Percentiles rank a stretch among this genome's conserved stretches.
These are phyloP conservation scores for Drosophila kambysellisi DNA, from an alignment of 2,888 invertebrate species.

Conservation along the genomic window DNA sequence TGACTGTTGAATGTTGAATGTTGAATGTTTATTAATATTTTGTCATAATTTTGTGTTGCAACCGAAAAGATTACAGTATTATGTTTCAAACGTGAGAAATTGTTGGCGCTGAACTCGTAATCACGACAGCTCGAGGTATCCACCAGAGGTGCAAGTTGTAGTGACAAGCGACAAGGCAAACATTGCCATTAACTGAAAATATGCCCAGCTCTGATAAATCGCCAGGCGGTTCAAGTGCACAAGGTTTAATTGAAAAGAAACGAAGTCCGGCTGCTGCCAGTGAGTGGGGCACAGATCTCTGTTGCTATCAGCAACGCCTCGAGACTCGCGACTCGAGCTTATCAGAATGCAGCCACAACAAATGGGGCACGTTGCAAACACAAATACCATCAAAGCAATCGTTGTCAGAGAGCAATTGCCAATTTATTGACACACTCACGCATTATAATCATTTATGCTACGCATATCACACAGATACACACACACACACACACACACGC, in stretches of 20 bases:
- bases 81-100: slow-evolving; percentile 73
- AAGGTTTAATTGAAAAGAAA: slow-evolving; percentile 63
- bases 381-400: slow-evolving; percentile 15
- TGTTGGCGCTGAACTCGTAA: slow-evolving; percentile 57
- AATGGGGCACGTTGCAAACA: slow-evolving; percentile 37
- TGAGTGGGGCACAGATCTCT: not conserved
- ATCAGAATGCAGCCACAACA: slow-evolving; percentile 40
- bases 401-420: slow-evolving; percentile 43
- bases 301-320: slow-evolving; percentile 34
- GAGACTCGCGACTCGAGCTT: slow-evolving; percentile 22
- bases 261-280: slow-evolving; percentile 5
- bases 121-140: slow-evolving; percentile 49
- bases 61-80: slow-evolving; percentile 59
- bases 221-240: slow-evolving; percentile 71
- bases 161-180: slow-evolving; percentile 58
- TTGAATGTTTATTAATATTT: slow-evolving; percentile 75
- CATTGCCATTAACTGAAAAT: slow-evolving; percentile 27
- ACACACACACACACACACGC: slow-evolving; percentile 24
- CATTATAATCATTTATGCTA: slow-evolving; percentile 77
- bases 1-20: slow-evolving; percentile 27
- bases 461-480: slow-evolving; percentile 58
- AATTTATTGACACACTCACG: slow-evolving; percentile 77
- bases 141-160: slow-evolving; percentile 49
- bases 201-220: slow-evolving; percentile 52
- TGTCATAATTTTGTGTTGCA: slow-evolving; percentile 73